These are phyloP conservation scores for Micropterix aruncella DNA, from an alignment of 2,888 invertebrate genomes.

Conservation along the genomic window DNA sequence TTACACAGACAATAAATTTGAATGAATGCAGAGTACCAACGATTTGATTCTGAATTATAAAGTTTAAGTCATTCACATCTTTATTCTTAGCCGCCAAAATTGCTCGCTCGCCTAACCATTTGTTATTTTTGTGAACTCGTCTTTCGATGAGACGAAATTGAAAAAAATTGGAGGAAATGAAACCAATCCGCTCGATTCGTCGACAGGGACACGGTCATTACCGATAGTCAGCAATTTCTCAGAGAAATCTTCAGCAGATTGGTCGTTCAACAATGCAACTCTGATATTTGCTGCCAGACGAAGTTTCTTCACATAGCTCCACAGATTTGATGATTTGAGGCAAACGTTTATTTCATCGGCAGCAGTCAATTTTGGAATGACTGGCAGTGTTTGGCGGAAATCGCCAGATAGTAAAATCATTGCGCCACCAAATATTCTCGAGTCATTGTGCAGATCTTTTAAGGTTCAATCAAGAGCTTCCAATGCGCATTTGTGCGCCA, in stretches of 20 bases:
- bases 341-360: constrained; percentile 1
- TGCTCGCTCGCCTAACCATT: no score
- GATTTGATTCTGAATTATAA: no score
- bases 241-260: constrained; percentile 17
- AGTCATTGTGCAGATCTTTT: constrained; percentile 7
- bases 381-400: no score
- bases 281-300: constrained; percentile 5
- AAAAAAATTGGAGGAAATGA: constrained; percentile 18
- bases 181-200: constrained; percentile 17
- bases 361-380: constrained; percentile 5
- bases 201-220: constrained; percentile 16
- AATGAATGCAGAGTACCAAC: no score
- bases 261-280: constrained; percentile 9
- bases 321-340: constrained; percentile 4
- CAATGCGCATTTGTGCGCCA: no score
- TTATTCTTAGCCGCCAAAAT: no score
- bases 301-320: constrained; percentile 2
- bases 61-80: no score
- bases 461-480: no score
- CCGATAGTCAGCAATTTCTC: constrained; percentile 19
- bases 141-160: no score
- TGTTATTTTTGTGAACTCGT: no score
- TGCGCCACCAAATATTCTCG: constrained; percentile 6
- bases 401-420: constrained; percentile 8
- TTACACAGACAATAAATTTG: no score